phyloP scores from a whole-genome alignment of 2,113 vertebrate genomes.

The Ariopsis seemanni region DNA sequence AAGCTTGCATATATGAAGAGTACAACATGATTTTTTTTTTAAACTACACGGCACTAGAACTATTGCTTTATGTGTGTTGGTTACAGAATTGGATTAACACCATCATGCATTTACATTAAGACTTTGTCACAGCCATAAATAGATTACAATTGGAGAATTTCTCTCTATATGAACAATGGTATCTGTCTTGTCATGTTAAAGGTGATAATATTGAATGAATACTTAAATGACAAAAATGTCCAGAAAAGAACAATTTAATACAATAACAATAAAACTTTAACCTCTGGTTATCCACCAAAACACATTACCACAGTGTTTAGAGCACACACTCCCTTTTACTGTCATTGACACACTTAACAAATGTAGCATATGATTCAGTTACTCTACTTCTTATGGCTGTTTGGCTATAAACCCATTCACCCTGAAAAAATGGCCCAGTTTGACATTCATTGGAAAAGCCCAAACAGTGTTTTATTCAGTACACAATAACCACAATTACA shows the following conservation, averaged over 20 bases:
- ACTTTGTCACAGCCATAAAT: neutral
- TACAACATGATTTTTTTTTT: too few species aligned
- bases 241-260: neutral
- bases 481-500: neutral
- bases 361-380: slow-evolving; percentile 28
- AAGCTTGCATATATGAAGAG: neutral
- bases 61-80: neutral
- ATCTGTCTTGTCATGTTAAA: neutral
- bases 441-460: neutral
- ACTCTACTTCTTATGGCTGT: neutral
- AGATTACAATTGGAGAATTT: neutral
- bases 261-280: neutral
- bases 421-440: slow-evolving; percentile 30
- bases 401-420: slow-evolving; percentile 18
- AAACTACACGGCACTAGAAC: neutral
- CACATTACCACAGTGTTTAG: neutral
- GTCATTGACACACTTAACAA: slow-evolving; percentile 32
- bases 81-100: neutral
- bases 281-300: neutral
- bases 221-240: neutral
- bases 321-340: slow-evolving; percentile 3
- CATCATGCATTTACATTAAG: neutral
- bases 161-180: neutral
- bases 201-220: neutral
- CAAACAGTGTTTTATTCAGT: neutral